These are phyloP conservation scores for Oryzias celebensis DNA, from an alignment of 2,113 vertebrate genomes.

Conservation along the genomic window DNA sequence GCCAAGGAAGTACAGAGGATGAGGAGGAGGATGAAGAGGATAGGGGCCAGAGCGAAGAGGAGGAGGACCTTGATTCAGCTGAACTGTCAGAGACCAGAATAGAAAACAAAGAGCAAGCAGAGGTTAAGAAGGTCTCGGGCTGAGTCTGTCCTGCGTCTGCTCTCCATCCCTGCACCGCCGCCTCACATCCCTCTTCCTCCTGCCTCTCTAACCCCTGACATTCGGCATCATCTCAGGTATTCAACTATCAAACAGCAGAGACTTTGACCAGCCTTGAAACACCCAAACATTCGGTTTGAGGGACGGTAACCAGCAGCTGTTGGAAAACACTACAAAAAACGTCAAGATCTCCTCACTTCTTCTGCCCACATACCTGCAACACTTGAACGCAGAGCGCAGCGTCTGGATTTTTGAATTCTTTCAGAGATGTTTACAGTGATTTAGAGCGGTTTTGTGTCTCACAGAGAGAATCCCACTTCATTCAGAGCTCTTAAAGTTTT, in stretches of 20 bases:
- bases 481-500: conserved; percentile 40
- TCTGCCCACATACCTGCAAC: conserved; percentile 56
- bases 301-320: background rate
- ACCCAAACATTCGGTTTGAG: conserved; percentile 19
- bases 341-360: conserved; percentile 20
- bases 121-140: conserved; percentile 51
- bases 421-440: conserved; percentile 36
- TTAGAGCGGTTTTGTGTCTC: conserved; percentile 14
- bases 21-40: conserved; percentile 86
- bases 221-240: conserved; percentile 78
- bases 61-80: conserved; percentile 82
- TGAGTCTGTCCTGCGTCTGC: conserved; percentile 43
- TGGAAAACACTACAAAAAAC: background rate
- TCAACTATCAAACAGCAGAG: conserved; percentile 41
- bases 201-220: conserved; percentile 48
- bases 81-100: conserved; percentile 72
- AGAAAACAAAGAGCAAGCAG: conserved; percentile 53
- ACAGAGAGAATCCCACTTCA: conserved; percentile 24
- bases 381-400: conserved; percentile 65
- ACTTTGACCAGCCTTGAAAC: conserved; percentile 22
- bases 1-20: conserved; percentile 86
- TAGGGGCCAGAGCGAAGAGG: conserved; percentile 83
- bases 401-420: conserved; percentile 48
- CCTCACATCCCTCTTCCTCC: conserved; percentile 35
- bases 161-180: background rate